Evolutionary conservation across 2,797 vertebrate genomes (phyloP).

Genomic region (Hephaestus fuliginosus): DNA sequence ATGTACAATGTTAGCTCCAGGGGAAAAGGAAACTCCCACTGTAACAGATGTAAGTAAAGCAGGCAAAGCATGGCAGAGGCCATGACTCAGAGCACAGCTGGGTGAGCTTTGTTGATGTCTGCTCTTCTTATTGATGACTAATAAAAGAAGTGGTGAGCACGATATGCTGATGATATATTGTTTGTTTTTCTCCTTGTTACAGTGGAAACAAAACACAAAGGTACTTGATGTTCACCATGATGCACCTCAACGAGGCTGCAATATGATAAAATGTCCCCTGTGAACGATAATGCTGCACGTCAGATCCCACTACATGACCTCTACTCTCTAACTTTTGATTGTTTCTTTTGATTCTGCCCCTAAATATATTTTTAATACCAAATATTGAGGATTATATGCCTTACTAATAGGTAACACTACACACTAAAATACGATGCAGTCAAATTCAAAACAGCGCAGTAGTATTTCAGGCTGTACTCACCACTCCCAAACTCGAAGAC

Average conservation of each 20-base stretch:
- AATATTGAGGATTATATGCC: not conserved
- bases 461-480: conserved; percentile 76
- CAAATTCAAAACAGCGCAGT: not conserved
- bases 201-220: not conserved
- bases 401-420: not conserved
- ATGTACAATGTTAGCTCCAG: conserved; percentile 11
- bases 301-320: too few relatives aligned
- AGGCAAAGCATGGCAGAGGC: conserved; percentile 18
- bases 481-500: conserved; percentile 99
- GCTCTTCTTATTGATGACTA: conserved; percentile 6
- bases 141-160: conserved; percentile 8
- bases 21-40: not conserved
- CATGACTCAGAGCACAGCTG: conserved; percentile 48
- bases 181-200: not conserved
- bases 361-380: too few relatives aligned
- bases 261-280: not conserved
- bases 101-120: conserved; percentile 23
- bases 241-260: not conserved
- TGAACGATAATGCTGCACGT: not conserved
- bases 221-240: not conserved
- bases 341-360: too few relatives aligned
- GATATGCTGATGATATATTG: not conserved
- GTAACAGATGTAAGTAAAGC: conserved; percentile 46
- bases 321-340: not conserved
- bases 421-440: not conserved